These are phyloP conservation scores for Echinometra lucunter DNA, from an alignment of 53 echinoderm and acorn worm genomes.

Conservation along the genomic window DNA sequence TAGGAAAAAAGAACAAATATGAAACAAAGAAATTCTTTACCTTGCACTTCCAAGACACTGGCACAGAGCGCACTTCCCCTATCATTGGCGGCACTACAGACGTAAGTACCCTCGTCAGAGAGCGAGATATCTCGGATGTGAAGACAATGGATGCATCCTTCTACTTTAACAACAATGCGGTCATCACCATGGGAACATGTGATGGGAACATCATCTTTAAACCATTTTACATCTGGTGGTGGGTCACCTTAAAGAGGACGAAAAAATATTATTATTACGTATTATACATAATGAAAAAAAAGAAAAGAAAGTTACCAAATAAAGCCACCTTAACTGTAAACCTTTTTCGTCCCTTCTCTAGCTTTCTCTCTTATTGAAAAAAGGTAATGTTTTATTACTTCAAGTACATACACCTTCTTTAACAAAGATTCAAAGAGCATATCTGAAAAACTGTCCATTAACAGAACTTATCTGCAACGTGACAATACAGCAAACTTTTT, in stretches of 20 bases:
- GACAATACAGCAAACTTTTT: too few species aligned
- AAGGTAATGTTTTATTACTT: too few species aligned
- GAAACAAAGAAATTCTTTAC: neutral
- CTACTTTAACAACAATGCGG: conserved; percentile 24
- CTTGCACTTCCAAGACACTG: conserved; percentile 39
- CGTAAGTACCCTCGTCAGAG: conserved; percentile 33
- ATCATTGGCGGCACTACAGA: conserved; percentile 37
- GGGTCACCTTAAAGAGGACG: neutral
- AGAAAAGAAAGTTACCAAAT: neutral
- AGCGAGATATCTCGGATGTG: conserved; percentile 2
- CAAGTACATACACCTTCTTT: too few species aligned
- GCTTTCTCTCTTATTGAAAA: too few species aligned
- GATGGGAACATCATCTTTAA: conserved; percentile 36
- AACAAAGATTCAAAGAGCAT: too few species aligned
- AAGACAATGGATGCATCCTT: conserved; percentile 39
- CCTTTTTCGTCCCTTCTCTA: too few species aligned
- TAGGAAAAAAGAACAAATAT: neutral
- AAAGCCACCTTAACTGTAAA: neutral
- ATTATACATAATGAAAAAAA: neutral
- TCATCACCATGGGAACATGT: neutral
- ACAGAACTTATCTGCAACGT: too few species aligned
- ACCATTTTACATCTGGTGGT: conserved; percentile 30
- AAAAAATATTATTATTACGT: neutral
- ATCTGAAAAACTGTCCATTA: too few species aligned
- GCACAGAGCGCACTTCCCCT: conserved; percentile 2